Evolutionary conservation across 2,888 invertebrate species (phyloP), one percentile per base, ranked within the genome.

Genomic region (Euclidia mi): DNA sequence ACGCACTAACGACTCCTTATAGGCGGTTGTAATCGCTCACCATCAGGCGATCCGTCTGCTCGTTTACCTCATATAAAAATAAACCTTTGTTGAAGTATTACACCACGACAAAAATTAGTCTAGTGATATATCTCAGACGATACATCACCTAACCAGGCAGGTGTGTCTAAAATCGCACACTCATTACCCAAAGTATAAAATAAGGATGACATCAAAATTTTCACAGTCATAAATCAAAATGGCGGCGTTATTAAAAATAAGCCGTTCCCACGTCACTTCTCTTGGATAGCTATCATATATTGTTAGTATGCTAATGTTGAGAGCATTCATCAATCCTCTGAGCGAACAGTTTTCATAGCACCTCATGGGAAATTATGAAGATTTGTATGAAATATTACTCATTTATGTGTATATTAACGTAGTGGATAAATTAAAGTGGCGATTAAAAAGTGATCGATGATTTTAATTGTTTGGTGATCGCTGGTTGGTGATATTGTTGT

Each of bases 191-290:
- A 12, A 29, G 32, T 32, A 51, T 32, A 47, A 60, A 68, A 52
- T 60, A 64, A 48, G 48, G 48, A 15, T 45, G 37, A 41, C 59
- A 15, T 63, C 46, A 56, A 55, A 69, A 67, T 64, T 31, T 61
- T 65, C 52, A 44, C 44, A 58, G 57, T 35, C 58, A 69, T 78
- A 67, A 76, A 78, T 78, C 79, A 72, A 66, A 71, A 65, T 64
- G 60, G 65, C 51, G 56, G 41, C 59, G 72, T 69, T 73, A 78
- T 78, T 76, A 69, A 76, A 75, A 71, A 68, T 67, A 52, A 55
- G 52, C 70, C 50, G 15, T 56, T 69, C 20, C 48, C 43, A 14
- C 38, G 55, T 56, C 52, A 43, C 45, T 2, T 10, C 10, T 18
- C 0, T 0, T 15, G 14, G 37, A 25, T 38, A 17, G 25, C 44